Conservation (phyloP, 2,888 invertebrate genomes). For the Griposia aprilina region DNA sequence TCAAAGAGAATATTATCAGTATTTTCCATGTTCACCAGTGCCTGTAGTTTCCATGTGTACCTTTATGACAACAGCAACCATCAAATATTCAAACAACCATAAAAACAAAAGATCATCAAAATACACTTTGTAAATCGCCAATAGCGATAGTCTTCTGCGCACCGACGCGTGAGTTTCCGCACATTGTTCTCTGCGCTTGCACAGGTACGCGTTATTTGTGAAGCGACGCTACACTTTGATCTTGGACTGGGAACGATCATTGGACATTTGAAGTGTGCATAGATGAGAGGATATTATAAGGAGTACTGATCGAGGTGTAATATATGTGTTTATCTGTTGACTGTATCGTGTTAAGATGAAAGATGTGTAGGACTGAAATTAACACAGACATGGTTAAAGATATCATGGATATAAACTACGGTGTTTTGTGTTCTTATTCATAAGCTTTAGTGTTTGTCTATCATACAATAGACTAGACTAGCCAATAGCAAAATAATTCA, state of each 20-base stretch:
- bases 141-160: constrained; percentile 67
- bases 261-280: constrained; percentile 43
- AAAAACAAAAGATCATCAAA: constrained; percentile 65
- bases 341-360: background rate
- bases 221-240: constrained; percentile 59
- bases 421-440: no score
- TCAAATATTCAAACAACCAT: constrained; percentile 31
- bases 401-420: no score
- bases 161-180: constrained; percentile 76
- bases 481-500: background rate
- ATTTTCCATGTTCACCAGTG: no score
- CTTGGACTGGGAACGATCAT: constrained; percentile 48
- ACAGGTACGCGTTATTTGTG: constrained; percentile 56
- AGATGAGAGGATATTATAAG: constrained; percentile 8
- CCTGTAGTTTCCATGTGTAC: no score
- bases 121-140: constrained; percentile 67
- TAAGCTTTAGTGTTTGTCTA: no score
- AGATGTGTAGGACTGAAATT: background rate
- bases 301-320: constrained; percentile 4
- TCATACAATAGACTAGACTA: background rate
- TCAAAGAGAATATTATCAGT: background rate
- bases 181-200: constrained; percentile 72
- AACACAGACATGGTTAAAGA: no score
- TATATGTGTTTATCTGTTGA: background rate
- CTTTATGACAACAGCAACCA: constrained; percentile 6